Evolutionary conservation across 2,888 invertebrate species (phyloP), one percentile per base, ranked within the genome.

Genomic region (Tipula vernalis): DNA sequence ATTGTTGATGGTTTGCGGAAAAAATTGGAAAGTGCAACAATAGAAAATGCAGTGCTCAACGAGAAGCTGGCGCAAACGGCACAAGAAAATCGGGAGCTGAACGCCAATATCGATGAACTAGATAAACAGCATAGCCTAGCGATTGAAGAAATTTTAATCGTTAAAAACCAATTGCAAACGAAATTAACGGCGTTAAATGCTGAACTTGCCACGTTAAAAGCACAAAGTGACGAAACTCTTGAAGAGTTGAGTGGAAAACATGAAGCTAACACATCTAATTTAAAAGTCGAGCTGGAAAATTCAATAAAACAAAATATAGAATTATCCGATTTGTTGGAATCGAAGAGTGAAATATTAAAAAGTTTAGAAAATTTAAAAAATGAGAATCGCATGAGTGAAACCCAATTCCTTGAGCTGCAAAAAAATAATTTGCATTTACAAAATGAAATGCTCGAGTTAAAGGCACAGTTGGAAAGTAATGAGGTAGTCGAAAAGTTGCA

Each of bases 101-200:
- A 93, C 88, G 90, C 89, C 87, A 92, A 93, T 88, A 90, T 96
- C 87, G 95, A 95, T 89, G 95, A 96, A 89, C 91, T 96, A 88
- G 96, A 96, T 89, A 93, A 91, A 85, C 95, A 96, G 90, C 95
- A 96, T 89, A 94, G 95, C 89, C 91, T 93, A 89, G 96, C 95
- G 0, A 94, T 95, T 91, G 94, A 94, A 88, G 93, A 92, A 89
- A 90, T 94, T 18, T 89, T 94, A 0, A 89, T 92, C 4, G 89
- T 94, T 57, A 94, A 94, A 89, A 92, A 91, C 84, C 93, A 93
- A 86, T 89, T 94, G 85, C 93, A 93, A 87, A 91, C 91, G 12
- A 94, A 93, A 89, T 93, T 93, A 86, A 92, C 92, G 88, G 89
- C 91, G 0, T 89, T 94, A 1, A 93, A 92, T 88, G 90, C 91